Base-by-base conservation (phyloP, 2,113 vertebrate genomes). In the Aptenodytes forsteri region DNA sequence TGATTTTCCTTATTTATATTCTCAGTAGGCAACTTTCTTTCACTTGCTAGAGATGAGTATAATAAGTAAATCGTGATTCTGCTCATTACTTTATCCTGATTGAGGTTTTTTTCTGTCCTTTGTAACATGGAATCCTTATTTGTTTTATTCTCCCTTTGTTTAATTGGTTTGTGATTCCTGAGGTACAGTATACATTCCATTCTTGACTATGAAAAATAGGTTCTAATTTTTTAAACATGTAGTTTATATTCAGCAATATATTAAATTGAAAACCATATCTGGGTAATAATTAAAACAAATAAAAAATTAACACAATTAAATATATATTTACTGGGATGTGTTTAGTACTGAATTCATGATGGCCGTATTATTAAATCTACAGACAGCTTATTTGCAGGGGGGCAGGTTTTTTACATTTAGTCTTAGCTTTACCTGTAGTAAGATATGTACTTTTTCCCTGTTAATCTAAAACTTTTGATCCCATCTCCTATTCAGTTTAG, bases 1-100 rank as follows among this genome's bases (percentile, higher is more conserved):
- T 91, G 67, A 94, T 95, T 96, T 97, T 18, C 78, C 66, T 96
- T 94, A 91, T 93, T 97, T 96, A 65, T 87, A 97, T 96, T 96
- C 87, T 92, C 86, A 94, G 76, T 70, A 94, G 79, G 47, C 7
- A 93, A 62, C 64, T 58, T 86, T 78, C n/a, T 42, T 42, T 78
- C 42, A 42, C 14, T 90, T 95, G 47, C 15, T 84, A 81, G 71
- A 95, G 85, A 97, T 79, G n/a, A 82, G n/a, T 89, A 61, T 58
- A 64, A 91, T 58, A 64, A 91, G 65, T 75, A 95, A 97, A 87
- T 78, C 2, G 2, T 82, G 42, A 96, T 92, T 92, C 65, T 89
- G 21, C 54, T 84, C 76, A 83, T 95, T 93, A 91, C 34, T 93
- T 36, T 55, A 27, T 42, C 64, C 58, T 78, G 54, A 93, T 16